Evolutionary conservation across 2,888 invertebrate genomes (phyloP).

Genomic region (Mythimna lalbum): DNA sequence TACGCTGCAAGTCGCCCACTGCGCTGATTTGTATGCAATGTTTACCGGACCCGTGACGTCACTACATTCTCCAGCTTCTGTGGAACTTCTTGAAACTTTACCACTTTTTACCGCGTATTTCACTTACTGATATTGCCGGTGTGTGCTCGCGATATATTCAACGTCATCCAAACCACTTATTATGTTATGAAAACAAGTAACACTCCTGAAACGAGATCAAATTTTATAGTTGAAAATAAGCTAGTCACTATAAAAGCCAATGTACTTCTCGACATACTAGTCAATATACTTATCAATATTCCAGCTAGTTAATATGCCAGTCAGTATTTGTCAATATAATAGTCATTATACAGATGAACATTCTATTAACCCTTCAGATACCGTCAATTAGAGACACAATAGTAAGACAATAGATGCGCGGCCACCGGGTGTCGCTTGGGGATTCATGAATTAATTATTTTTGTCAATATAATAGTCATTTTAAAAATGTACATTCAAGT

Average conservation of each 20-base stretch:
- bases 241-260: background rate
- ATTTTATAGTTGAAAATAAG: background rate
- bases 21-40: conserved; percentile 80
- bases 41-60: conserved; percentile 72
- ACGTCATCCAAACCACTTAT: conserved; percentile 6
- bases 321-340: too few species aligned
- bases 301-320: too few species aligned
- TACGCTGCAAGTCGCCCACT: conserved; percentile 70
- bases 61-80: conserved; percentile 63
- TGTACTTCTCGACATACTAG: background rate
- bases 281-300: too few species aligned
- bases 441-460: too few species aligned
- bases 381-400: too few species aligned
- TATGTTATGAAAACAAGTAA: conserved; percentile 5
- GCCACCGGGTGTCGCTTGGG: too few species aligned
- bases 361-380: too few species aligned
- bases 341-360: background rate
- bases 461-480: background rate
- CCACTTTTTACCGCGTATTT: conserved; percentile 71
- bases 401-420: too few species aligned
- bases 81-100: conserved; percentile 75
- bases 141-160: conserved; percentile 56
- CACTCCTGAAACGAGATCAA: background rate
- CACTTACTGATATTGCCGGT: conserved; percentile 63
- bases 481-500: too few species aligned